A percentile compares a stretch with the other conserved stretches of the same genome.
phyloP scores from a whole-genome alignment of 2,113 vertebrate species.

The Psammodynastes pulverulentus region DNA sequence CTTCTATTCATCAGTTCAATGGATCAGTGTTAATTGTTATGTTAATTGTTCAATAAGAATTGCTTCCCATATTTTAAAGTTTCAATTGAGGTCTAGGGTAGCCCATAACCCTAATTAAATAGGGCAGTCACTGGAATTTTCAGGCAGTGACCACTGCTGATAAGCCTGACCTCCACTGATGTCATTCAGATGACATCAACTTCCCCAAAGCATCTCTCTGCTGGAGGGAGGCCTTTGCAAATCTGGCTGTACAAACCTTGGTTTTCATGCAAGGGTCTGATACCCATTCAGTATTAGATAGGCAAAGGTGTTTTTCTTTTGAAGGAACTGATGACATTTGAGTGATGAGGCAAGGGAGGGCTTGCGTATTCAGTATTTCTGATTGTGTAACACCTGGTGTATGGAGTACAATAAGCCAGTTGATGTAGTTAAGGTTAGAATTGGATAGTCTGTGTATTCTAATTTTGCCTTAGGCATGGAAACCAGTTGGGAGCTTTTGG shows the following conservation, averaged over 20 bases:
- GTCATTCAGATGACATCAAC: neutral
- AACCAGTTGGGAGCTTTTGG: neutral
- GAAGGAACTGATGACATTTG: neutral
- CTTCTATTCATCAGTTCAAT: neutral
- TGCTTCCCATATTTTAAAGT: neutral
- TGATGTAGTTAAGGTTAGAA: neutral
- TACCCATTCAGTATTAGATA: neutral
- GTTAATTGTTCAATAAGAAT: neutral
- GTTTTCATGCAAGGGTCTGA: neutral
- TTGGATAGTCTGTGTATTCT: neutral
- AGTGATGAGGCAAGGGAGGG: neutral
- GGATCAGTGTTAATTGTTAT: neutral
- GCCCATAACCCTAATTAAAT: neutral
- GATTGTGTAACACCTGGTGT: neutral
- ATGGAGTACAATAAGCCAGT: neutral
- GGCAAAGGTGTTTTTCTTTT: neutral
- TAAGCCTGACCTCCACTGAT: neutral
- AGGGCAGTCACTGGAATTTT: neutral
- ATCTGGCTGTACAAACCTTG: neutral
- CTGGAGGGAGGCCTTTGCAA: neutral
- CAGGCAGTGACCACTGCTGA: neutral
- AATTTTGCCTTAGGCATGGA: neutral
- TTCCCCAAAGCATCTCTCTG: neutral
- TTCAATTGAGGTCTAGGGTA: neutral
- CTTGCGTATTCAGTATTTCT: neutral